Conservation (phyloP, 1,140 invertebrate species). For the Trachymyrmex cornetzi region DNA sequence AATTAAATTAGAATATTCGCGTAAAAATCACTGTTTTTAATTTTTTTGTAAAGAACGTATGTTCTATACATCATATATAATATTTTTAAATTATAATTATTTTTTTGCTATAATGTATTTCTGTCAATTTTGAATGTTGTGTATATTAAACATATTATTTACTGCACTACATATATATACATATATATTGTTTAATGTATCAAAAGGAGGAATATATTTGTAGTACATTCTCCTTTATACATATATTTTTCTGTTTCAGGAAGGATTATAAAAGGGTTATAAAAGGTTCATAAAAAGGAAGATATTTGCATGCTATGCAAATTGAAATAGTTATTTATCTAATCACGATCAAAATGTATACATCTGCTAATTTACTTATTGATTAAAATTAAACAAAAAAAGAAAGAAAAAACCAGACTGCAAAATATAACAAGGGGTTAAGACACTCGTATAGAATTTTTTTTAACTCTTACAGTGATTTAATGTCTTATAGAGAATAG, state of each 20-base stretch:
- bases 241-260: not conserved
- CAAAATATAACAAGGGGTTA: constrained; percentile 10
- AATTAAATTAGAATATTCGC: too few relatives aligned
- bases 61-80: not conserved
- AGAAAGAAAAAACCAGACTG: not conserved
- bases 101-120: constrained; percentile 44
- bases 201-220: not conserved
- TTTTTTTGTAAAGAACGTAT: not conserved
- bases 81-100: constrained; percentile 14
- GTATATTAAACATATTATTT: constrained; percentile 1
- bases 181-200: constrained; percentile 5
- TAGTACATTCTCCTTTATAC: not conserved
- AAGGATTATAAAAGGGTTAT: too few relatives aligned
- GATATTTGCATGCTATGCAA: too few relatives aligned
- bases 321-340: too few relatives aligned
- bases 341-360: not conserved
- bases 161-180: not conserved
- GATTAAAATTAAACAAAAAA: not conserved
- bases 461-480: constrained; percentile 1
- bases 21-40: too few relatives aligned
- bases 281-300: too few relatives aligned
- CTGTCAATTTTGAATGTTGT: constrained; percentile 23
- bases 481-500: constrained; percentile 75
- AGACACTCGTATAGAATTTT: not conserved
- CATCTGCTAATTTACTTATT: not conserved